Conservation (phyloP, 2,113 vertebrate species). For the Salvelinus fontinalis region DNA sequence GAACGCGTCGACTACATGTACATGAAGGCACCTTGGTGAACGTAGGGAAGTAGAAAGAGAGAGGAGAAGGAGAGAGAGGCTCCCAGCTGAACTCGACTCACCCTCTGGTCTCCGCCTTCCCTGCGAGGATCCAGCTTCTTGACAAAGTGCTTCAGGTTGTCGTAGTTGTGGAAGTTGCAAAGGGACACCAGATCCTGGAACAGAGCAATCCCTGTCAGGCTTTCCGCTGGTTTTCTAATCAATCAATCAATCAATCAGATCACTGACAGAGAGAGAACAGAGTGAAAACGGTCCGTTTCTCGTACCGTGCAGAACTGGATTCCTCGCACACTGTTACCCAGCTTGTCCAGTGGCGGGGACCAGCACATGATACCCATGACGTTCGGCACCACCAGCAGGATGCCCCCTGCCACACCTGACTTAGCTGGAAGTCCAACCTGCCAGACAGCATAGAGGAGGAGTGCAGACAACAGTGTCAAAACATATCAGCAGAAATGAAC, state of each 20-base stretch:
- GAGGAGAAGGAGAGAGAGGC: neutral
- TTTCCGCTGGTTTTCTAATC: neutral
- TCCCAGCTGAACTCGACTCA: slow-evolving; percentile 68
- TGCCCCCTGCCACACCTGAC: slow-evolving; percentile 94
- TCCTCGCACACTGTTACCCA: slow-evolving; percentile 97
- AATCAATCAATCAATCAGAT: neutral
- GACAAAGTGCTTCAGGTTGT: slow-evolving; percentile 97
- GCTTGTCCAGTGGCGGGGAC: slow-evolving; percentile 96
- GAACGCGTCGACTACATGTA: neutral
- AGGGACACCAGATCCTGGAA: slow-evolving; percentile 94
- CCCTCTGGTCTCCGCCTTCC: slow-evolving; percentile 97
- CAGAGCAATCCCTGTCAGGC: slow-evolving; percentile 4
- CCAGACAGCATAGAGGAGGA: neutral
- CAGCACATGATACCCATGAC: slow-evolving; percentile 99
- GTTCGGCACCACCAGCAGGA: slow-evolving; percentile 96
- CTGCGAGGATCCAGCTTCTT: slow-evolving; percentile 98
- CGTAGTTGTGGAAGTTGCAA: slow-evolving; percentile 99
- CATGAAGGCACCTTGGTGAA: neutral
- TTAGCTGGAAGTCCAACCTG: slow-evolving; percentile 97
- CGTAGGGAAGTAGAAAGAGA: neutral
- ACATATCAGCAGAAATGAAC: neutral
- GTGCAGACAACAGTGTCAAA: neutral
- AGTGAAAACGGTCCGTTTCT: neutral
- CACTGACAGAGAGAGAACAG: no score
- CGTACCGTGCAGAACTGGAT: slow-evolving; percentile 98